These are phyloP conservation scores for Apis cerana DNA, from an alignment of 1,140 invertebrate species.

Conservation along the genomic window DNA sequence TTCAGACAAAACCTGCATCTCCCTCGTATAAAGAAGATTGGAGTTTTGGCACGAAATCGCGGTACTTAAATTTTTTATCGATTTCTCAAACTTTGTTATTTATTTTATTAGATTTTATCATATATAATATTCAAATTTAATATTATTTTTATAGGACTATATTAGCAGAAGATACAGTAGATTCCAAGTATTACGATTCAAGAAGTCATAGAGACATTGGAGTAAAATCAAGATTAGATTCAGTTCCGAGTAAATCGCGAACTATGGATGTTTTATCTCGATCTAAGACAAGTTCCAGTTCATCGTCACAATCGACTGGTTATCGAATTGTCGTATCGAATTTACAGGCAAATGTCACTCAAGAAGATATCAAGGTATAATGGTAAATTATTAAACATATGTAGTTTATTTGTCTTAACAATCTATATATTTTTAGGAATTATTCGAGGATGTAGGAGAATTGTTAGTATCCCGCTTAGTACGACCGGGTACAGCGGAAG, in stretches of 20 bases:
- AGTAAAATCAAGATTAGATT: slow-evolving; percentile 81
- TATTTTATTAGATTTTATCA: not conserved
- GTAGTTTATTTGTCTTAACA: not conserved
- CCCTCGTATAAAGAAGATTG: slow-evolving; percentile 72
- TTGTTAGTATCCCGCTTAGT: slow-evolving; percentile 91
- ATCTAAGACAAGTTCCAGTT: slow-evolving; percentile 76
- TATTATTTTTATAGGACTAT: slow-evolving; percentile 66
- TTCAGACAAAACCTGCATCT: slow-evolving; percentile 65
- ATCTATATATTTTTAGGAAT: slow-evolving; percentile 84
- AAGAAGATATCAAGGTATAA: slow-evolving; percentile 92
- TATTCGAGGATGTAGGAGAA: slow-evolving; percentile 95
- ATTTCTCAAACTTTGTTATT: not conserved
- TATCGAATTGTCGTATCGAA: slow-evolving; percentile 93
- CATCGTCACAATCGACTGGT: slow-evolving; percentile 81
- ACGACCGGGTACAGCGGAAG: slow-evolving; percentile 93
- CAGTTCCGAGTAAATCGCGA: slow-evolving; percentile 76
- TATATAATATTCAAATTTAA: not conserved
- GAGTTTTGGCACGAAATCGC: slow-evolving; percentile 72
- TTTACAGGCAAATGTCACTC: slow-evolving; percentile 91
- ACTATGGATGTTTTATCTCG: slow-evolving; percentile 81
- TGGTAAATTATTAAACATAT: not conserved
- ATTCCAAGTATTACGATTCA: slow-evolving; percentile 76
- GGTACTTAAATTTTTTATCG: slow-evolving; percentile 56
- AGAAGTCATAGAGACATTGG: slow-evolving; percentile 73
- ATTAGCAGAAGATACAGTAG: slow-evolving; percentile 72